Evolutionary conservation across 2,888 invertebrate species (phyloP), one percentile per base, ranked within the genome.

Genomic region (Drosophila yooni): DNA sequence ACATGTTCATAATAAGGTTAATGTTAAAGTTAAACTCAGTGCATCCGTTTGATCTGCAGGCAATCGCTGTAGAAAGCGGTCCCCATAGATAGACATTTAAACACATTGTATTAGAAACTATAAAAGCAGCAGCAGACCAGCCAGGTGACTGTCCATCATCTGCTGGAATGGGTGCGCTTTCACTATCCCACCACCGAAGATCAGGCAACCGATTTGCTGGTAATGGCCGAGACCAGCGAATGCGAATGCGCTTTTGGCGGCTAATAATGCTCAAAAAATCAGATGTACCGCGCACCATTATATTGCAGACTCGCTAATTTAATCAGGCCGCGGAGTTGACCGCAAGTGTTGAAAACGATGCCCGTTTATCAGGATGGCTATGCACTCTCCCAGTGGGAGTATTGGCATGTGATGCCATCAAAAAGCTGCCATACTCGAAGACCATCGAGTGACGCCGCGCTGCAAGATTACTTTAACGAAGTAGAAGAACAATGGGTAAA

Each of bases 391-490:
- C 98, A 98, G 92, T 98, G 98, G 92, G 96, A 96, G 84, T 96
- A 97, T 88, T 99, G 99, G 99, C 95, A 97, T 84, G 95, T 96
- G 0, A 96, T 18, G 96, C 95, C 95, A 96, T 95, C 40, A 98
- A 93, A 43, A 96, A 94, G 5, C 95, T 95, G 0, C 98, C 98
- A 92, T 98, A 99, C 83, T 98, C 98, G 57, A 97, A 93, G 48
- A 99, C 93, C 27, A 98, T 94, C 25, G 96, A 96, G 90, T 98
- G 97, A n/a, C 97, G 95, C 27, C 98, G 94, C 27, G 95, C 95
- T 3, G 94, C 93, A 0, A 96, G 95, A 57, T 96, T 96, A 74
- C 97, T 96, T 31, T n/a, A n/a, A 48, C 11, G 1, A 34, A 21
- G 10, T n/a, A 51, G n/a, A n/a, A 21, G 7, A 27, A 27, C 31